A percentile compares a stretch with the other conserved stretches of the same genome.
phyloP scores from a whole-genome alignment of 2,797 vertebrate genomes.

The Phalloptychus januarius region DNA sequence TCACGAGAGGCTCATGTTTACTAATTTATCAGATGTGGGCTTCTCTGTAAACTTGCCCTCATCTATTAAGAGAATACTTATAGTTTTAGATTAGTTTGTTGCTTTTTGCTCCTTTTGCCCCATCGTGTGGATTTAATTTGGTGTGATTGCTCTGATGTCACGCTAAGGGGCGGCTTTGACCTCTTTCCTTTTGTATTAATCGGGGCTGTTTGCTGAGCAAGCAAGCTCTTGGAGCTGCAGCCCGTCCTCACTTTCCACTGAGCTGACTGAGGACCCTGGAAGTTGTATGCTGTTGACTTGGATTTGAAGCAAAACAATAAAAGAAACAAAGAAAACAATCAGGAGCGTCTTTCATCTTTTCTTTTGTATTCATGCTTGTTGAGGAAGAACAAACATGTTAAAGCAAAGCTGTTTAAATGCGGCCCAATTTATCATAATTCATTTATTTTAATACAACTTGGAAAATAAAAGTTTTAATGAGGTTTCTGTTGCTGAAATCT shows the following conservation, averaged over 20 bases:
- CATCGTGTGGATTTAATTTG: constrained; percentile 36
- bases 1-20: neutral
- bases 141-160: constrained; percentile 61
- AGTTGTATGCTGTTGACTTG: constrained; percentile 72
- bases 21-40: constrained; percentile 57
- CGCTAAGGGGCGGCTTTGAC: constrained; percentile 29
- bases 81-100: constrained; percentile 67
- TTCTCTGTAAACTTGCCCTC: constrained; percentile 40
- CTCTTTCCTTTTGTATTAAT: constrained; percentile 63
- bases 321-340: constrained; percentile 22
- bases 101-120: constrained; percentile 1
- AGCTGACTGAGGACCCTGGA: constrained; percentile 60
- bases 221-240: constrained; percentile 51
- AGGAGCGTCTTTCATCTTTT: constrained; percentile 16
- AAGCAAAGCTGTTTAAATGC: neutral
- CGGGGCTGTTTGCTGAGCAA: constrained; percentile 71
- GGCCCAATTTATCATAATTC: neutral
- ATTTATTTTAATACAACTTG: neutral
- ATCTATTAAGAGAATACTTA: constrained; percentile 48
- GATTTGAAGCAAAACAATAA: constrained; percentile 76
- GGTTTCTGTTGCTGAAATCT: neutral
- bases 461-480: neutral
- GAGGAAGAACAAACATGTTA: neutral
- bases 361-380: neutral
- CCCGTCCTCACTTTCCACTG: constrained; percentile 52